phyloP scores from a whole-genome alignment of 2,888 invertebrate genomes.

The Ellobium chinense region DNA sequence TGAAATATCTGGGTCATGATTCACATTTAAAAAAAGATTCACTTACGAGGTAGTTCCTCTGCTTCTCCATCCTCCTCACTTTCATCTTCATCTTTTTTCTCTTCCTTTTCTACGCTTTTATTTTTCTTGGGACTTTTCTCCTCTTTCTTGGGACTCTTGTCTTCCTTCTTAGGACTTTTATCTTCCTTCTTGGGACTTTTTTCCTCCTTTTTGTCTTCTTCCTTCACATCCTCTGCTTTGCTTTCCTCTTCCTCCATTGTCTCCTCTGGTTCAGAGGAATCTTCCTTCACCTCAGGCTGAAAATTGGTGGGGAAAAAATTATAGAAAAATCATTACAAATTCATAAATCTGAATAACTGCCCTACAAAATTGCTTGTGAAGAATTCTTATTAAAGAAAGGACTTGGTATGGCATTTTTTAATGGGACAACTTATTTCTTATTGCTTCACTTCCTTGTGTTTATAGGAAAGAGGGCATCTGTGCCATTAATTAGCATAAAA shows the following conservation, averaged over 20 bases:
- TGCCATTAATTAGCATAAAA: no score
- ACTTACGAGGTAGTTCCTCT: slow-evolving; percentile 61
- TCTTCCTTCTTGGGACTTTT: slow-evolving; percentile 30
- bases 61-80: slow-evolving; percentile 20
- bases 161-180: slow-evolving; percentile 26
- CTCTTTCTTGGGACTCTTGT: slow-evolving; percentile 40
- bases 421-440: no score
- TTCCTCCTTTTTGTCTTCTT: slow-evolving; percentile 10
- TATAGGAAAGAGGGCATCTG: no score
- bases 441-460: no score
- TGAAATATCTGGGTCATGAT: no score
- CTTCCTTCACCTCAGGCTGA: slow-evolving; percentile 31
- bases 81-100: slow-evolving; percentile 20
- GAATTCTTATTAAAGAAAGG: no score
- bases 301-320: not conserved
- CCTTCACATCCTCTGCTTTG: slow-evolving; percentile 41
- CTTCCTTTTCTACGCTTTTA: slow-evolving; percentile 39
- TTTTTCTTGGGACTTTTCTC: slow-evolving; percentile 19
- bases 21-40: no score
- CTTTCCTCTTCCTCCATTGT: slow-evolving; percentile 40
- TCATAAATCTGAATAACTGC: no score
- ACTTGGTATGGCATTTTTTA: no score
- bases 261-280: slow-evolving; percentile 27
- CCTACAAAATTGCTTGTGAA: no score
- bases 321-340: no score